Conservation (phyloP, 2,888 invertebrate genomes). For the Lamellibrachia columna region DNA sequence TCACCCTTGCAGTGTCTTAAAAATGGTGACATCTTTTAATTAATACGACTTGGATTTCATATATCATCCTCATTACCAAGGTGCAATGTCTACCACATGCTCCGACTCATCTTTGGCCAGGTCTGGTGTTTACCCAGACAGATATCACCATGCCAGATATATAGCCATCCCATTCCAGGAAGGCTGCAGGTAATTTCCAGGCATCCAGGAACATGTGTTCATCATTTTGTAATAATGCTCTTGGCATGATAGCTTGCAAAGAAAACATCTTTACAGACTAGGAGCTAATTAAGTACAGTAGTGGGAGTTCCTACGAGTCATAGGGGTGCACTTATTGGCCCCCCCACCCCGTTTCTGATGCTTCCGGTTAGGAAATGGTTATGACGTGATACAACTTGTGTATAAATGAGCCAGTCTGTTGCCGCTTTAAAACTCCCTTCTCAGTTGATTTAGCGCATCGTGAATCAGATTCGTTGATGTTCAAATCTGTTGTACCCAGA, state of each 20-base stretch:
- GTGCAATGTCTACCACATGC: constrained; percentile 1
- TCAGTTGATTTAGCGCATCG: too few relatives aligned
- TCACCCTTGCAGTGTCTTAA: neutral
- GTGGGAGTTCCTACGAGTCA: neutral
- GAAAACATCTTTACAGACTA: neutral
- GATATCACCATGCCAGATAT: neutral
- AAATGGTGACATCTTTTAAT: neutral
- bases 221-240: constrained; percentile 7
- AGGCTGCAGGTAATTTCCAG: constrained; percentile 11
- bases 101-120: neutral
- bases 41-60: neutral
- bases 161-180: constrained; percentile 9
- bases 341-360: neutral
- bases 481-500: too few relatives aligned
- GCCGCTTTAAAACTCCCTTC: too few relatives aligned
- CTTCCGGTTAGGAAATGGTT: neutral
- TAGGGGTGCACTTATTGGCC: neutral
- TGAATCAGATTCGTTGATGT: too few relatives aligned
- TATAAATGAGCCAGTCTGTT: neutral
- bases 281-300: neutral
- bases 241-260: constrained; percentile 16
- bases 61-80: neutral
- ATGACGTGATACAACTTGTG: neutral
- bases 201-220: constrained; percentile 12
- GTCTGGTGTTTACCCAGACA: constrained; percentile 1